Evolutionary conservation across 2,888 invertebrate genomes (phyloP).

Genomic region (Scaptodrosophila latifasciaeformis): DNA sequence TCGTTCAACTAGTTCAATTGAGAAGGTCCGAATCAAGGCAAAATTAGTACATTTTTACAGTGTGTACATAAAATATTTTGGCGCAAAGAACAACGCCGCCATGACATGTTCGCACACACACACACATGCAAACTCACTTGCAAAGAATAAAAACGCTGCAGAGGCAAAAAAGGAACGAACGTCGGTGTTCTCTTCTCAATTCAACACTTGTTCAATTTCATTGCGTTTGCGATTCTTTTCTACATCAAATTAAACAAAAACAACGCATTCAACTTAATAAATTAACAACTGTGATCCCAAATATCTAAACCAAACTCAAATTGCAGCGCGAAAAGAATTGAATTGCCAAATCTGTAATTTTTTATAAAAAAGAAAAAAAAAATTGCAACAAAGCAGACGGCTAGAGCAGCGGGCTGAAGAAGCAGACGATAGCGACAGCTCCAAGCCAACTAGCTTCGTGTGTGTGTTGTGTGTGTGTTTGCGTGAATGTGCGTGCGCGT

Average conservation of each 20-base stretch:
- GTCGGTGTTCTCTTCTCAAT: conserved; percentile 67
- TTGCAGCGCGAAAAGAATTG: conserved; percentile 42
- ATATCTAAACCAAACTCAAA: conserved; percentile 50
- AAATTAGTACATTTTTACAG: conserved; percentile 1
- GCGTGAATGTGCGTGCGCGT: conserved; percentile 14
- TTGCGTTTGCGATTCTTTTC: conserved; percentile 70
- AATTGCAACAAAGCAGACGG: conserved; percentile 41
- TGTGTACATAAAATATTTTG: conserved; percentile 10
- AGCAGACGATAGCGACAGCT: conserved; percentile 51
- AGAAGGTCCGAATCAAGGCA: too few species aligned
- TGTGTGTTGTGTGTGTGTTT: conserved; percentile 31
- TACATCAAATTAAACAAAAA: conserved; percentile 60
- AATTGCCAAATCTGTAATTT: conserved; percentile 54
- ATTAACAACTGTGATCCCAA: conserved; percentile 67
- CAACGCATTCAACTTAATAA: conserved; percentile 60
- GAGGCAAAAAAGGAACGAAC: conserved; percentile 46
- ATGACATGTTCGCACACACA: conserved; percentile 42
- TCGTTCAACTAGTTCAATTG: too few species aligned
- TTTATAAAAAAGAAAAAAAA: conserved; percentile 29
- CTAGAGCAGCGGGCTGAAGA: conserved; percentile 25
- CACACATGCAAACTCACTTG: conserved; percentile 46
- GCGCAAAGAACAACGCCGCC: conserved; percentile 43
- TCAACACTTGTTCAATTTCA: conserved; percentile 73
- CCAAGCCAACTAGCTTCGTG: conserved; percentile 41
- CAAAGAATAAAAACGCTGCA: conserved; percentile 49